These are phyloP conservation scores for Euspilapteryx auroguttella DNA, from an alignment of 2,888 invertebrate species.

Conservation along the genomic window DNA sequence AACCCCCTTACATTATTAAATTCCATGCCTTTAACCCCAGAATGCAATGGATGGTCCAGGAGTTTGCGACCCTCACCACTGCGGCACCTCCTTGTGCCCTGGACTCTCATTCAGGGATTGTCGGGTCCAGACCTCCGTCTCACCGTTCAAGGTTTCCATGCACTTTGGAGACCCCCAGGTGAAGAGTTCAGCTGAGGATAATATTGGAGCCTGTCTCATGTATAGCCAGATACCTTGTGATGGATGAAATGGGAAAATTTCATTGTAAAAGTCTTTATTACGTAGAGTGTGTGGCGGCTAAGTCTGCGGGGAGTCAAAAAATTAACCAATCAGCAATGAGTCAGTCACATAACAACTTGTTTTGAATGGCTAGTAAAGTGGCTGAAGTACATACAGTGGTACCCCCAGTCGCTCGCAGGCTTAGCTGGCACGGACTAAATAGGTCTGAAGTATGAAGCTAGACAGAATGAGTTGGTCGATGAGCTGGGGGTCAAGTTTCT, in stretches of 20 bases:
- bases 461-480: too few species aligned
- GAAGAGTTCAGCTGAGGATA: slow-evolving; percentile 77
- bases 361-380: too few species aligned
- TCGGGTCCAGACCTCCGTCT: slow-evolving; percentile 73
- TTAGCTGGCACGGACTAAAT: too few species aligned
- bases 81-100: slow-evolving; percentile 73
- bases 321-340: too few species aligned
- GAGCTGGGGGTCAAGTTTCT: too few species aligned
- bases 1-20: too few species aligned
- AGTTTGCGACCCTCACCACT: slow-evolving; percentile 77
- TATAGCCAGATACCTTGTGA: slow-evolving; percentile 73
- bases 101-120: slow-evolving; percentile 45
- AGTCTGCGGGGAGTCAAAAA: too few species aligned
- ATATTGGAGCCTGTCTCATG: slow-evolving; percentile 77
- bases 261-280: neutral
- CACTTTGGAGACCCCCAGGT: slow-evolving; percentile 71
- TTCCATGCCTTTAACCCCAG: too few species aligned
- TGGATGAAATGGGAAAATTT: neutral
- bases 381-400: too few species aligned
- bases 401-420: too few species aligned
- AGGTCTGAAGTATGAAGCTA: too few species aligned
- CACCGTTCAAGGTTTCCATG: slow-evolving; percentile 77
- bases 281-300: neutral
- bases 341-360: too few species aligned
- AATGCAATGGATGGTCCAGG: slow-evolving; percentile 60